Evolutionary conservation across 2,113 vertebrate genomes (phyloP).

Genomic region (Haplochromis burtoni): DNA sequence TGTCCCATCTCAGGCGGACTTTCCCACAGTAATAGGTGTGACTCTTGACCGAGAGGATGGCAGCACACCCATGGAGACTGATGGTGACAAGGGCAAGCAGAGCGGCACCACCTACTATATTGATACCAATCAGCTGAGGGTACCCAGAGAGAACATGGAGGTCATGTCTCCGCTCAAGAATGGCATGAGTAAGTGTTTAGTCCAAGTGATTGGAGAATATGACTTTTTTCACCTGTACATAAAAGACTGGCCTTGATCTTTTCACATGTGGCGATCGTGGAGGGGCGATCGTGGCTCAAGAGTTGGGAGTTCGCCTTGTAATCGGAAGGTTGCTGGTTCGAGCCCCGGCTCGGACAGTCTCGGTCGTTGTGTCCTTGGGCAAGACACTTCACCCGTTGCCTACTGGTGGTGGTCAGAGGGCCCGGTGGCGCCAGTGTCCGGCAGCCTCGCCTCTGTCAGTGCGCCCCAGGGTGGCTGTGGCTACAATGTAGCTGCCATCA

Average conservation of each 20-base stretch:
- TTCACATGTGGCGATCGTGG: no score
- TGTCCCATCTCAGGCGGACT: constrained; percentile 82
- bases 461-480: no score
- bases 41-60: constrained; percentile 93
- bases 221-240: not conserved
- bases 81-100: constrained; percentile 91
- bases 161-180: constrained; percentile 97
- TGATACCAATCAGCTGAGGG: constrained; percentile 93
- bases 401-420: no score
- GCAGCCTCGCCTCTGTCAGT: no score
- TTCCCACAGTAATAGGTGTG: constrained; percentile 94
- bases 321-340: no score
- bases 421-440: no score
- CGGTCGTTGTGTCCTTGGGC: no score
- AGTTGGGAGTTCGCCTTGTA: no score
- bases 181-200: constrained; percentile 86
- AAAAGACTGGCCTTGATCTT: not conserved
- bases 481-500: no score
- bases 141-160: constrained; percentile 94
- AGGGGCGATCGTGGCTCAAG: no score
- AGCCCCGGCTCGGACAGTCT: no score
- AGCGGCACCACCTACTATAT: constrained; percentile 92
- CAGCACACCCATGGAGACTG: constrained; percentile 91
- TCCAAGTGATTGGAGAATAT: not conserved
- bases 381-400: no score